phyloP scores from a whole-genome alignment of 1,140 invertebrate species.

The Helicorthomorpha holstii region DNA sequence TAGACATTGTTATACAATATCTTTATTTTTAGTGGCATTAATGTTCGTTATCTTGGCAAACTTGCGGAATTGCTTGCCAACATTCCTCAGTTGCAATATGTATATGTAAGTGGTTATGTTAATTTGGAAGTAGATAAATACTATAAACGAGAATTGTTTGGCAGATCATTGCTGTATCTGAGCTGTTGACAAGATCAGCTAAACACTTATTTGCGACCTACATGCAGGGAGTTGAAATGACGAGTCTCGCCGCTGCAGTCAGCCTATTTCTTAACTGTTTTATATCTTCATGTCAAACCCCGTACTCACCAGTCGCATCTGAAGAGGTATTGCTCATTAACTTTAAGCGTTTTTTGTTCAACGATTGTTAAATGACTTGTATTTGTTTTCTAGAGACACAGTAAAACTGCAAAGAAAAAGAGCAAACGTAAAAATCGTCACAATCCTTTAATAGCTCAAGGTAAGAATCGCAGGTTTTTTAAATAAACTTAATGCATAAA shows the following conservation, averaged over 20 bases:
- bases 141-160: conserved; percentile 21
- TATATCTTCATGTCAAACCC: conserved; percentile 48
- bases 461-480: conserved; percentile 1
- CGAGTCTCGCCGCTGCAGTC: conserved; percentile 71
- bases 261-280: conserved; percentile 93
- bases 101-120: conserved; percentile 23
- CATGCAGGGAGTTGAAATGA: conserved; percentile 75
- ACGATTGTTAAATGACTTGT: not conserved
- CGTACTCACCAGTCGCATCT: conserved; percentile 27
- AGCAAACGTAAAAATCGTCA: conserved; percentile 45
- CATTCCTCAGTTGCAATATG: conserved; percentile 65
- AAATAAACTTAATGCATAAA: not conserved
- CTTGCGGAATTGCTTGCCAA: conserved; percentile 57
- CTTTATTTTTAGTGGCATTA: conserved; percentile 54
- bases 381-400: conserved; percentile 24
- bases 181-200: conserved; percentile 67
- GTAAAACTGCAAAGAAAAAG: conserved; percentile 43
- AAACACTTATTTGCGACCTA: conserved; percentile 89
- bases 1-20: not conserved
- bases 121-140: not conserved
- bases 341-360: not conserved
- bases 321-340: conserved; percentile 41
- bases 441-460: conserved; percentile 29
- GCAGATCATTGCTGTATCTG: conserved; percentile 66
- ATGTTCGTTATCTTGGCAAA: conserved; percentile 87